These are phyloP conservation scores for Coelinius sp. DNA, from an alignment of 2,888 invertebrate genomes.

Conservation along the genomic window DNA sequence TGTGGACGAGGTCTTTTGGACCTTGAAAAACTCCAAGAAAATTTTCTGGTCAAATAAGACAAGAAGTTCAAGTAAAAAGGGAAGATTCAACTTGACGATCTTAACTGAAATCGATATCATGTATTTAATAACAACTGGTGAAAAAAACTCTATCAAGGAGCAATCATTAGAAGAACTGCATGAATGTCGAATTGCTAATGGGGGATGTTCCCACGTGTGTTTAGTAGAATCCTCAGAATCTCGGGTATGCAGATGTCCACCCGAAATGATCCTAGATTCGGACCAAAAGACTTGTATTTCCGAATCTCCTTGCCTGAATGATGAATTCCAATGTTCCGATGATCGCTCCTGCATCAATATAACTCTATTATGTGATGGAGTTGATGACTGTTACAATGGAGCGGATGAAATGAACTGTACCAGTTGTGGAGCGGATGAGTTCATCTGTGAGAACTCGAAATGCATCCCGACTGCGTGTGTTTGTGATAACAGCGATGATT, in stretches of 20 bases:
- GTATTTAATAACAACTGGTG: conserved; percentile 73
- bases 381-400: conserved; percentile 72
- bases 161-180: conserved; percentile 68
- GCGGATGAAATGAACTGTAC: conserved; percentile 75
- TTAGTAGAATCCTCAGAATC: conserved; percentile 69
- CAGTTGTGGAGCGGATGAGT: conserved; percentile 52
- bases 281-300: conserved; percentile 75
- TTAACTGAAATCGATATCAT: conserved; percentile 61
- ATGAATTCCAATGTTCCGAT: conserved; percentile 71
- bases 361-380: conserved; percentile 72
- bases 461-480: conserved; percentile 76
- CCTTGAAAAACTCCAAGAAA: conserved; percentile 73
- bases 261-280: conserved; percentile 74
- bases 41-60: conserved; percentile 77
- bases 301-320: conserved; percentile 66
- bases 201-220: conserved; percentile 84
- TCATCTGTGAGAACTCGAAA: conserved; percentile 77
- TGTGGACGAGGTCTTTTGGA: conserved; percentile 81
- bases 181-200: conserved; percentile 75
- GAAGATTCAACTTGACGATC: conserved; percentile 67
- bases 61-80: conserved; percentile 61
- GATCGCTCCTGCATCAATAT: conserved; percentile 71
- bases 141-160: no score
- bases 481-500: conserved; percentile 78
- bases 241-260: conserved; percentile 76